Conservation (phyloP, 53 echinoderm and acorn worm species). For the Henricia sp. region DNA sequence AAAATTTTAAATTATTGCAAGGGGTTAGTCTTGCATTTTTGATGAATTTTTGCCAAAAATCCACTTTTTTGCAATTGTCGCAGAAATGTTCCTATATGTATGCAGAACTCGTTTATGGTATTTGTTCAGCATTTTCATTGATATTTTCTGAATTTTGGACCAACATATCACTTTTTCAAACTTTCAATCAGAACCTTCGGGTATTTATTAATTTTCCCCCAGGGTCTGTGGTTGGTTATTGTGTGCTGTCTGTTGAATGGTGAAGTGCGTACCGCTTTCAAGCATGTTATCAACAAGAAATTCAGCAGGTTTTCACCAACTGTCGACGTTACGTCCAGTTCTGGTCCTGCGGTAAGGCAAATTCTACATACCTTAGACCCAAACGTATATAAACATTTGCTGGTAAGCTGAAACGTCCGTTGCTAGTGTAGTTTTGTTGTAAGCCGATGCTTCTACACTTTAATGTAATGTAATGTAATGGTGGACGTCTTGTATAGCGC, state of each 20-base stretch:
- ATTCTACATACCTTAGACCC: background rate
- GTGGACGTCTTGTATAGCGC: too few relatives aligned
- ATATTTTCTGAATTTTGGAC: background rate
- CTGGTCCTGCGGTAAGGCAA: conserved; percentile 5
- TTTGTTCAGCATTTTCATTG: background rate
- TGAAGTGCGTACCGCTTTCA: conserved; percentile 42
- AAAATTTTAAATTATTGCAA: too few relatives aligned
- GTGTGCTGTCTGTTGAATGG: conserved; percentile 50
- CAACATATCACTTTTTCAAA: background rate
- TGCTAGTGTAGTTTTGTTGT: too few relatives aligned
- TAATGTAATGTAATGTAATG: too few relatives aligned
- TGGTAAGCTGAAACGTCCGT: too few relatives aligned
- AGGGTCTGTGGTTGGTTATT: conserved; percentile 42
- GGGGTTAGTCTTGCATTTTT: background rate
- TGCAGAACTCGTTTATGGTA: background rate
- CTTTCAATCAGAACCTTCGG: background rate
- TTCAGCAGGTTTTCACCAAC: conserved; percentile 10
- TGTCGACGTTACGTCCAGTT: background rate
- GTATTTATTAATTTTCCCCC: background rate
- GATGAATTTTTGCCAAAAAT: background rate
- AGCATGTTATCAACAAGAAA: conserved; percentile 23
- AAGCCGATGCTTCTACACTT: too few relatives aligned
- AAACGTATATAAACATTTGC: too few relatives aligned
- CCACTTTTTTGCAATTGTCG: background rate
- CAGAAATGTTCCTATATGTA: background rate